Evolutionary conservation across 1,140 invertebrate species (phyloP).

Genomic region (Drosophila serrata): DNA sequence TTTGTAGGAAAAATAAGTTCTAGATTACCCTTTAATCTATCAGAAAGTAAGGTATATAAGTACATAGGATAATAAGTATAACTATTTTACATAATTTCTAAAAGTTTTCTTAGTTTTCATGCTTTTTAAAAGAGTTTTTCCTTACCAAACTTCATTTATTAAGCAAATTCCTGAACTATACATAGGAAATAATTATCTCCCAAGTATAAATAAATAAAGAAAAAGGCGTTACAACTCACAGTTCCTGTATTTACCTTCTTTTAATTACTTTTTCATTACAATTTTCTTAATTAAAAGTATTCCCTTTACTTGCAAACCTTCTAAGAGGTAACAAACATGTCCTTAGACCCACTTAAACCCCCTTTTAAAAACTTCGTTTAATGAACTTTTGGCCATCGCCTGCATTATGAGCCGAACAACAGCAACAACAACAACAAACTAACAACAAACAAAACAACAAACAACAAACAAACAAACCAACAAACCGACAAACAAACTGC

Average conservation of each 20-base stretch:
- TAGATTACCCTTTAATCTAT: constrained; percentile 5
- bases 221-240: too few relatives aligned
- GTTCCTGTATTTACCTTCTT: neutral
- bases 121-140: neutral
- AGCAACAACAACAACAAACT: constrained; percentile 26
- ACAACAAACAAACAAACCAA: constrained; percentile 42
- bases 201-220: neutral
- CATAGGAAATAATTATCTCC: neutral
- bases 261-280: neutral
- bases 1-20: constrained; percentile 27
- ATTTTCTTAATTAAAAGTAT: neutral
- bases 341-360: neutral
- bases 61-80: neutral
- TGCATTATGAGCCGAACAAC: constrained; percentile 49
- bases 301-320: too few relatives aligned
- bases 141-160: fast-evolving
- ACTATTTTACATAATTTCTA: neutral
- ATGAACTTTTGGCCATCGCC: constrained; percentile 49
- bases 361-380: constrained; percentile 22
- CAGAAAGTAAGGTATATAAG: neutral
- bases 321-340: neutral
- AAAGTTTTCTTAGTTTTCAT: neutral
- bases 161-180: neutral
- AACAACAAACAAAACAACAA: constrained; percentile 38
- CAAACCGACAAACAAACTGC: constrained; percentile 58